These are phyloP conservation scores for Drosophila neoperkinsi DNA, from an alignment of 2,888 invertebrate species.

Conservation along the genomic window DNA sequence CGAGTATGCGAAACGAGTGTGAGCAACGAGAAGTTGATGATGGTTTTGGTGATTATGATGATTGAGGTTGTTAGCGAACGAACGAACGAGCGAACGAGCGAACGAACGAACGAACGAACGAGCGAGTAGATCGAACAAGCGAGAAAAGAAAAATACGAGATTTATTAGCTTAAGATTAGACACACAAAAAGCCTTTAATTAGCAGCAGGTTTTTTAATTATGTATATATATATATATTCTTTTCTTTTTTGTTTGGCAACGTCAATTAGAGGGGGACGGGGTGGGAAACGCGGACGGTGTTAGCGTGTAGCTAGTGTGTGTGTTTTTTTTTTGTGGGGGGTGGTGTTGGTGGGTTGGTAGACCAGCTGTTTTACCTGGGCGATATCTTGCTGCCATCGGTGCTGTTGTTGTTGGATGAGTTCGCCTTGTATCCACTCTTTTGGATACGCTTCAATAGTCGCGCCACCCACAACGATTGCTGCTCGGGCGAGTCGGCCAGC, in stretches of 20 bases:
- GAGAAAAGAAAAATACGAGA: constrained; percentile 68
- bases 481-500: constrained; percentile 93
- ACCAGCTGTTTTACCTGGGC: constrained; percentile 88
- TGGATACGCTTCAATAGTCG: constrained; percentile 96
- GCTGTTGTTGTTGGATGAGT: constrained; percentile 87
- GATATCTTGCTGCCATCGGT: constrained; percentile 90
- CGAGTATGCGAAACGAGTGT: not conserved
- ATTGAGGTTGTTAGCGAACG: constrained; percentile 42
- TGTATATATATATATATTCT: not conserved
- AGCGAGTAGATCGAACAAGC: constrained; percentile 49
- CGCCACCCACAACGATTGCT: constrained; percentile 97
- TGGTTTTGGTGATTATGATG: constrained; percentile 29
- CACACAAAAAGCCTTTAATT: constrained; percentile 52
- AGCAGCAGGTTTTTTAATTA: constrained; percentile 18
- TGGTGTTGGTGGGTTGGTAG: not conserved
- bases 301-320: not conserved
- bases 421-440: constrained; percentile 96
- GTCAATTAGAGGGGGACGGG: constrained; percentile 23
- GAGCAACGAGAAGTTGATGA: constrained; percentile 13
- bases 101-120: constrained; percentile 9
- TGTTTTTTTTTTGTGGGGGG: not conserved
- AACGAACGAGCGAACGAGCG: constrained; percentile 17
- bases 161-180: constrained; percentile 52
- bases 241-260: constrained; percentile 40
- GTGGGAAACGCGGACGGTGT: not conserved